Conservation (phyloP, 92 coral and sea anemone genomes). For the Paramuricea clavata region DNA sequence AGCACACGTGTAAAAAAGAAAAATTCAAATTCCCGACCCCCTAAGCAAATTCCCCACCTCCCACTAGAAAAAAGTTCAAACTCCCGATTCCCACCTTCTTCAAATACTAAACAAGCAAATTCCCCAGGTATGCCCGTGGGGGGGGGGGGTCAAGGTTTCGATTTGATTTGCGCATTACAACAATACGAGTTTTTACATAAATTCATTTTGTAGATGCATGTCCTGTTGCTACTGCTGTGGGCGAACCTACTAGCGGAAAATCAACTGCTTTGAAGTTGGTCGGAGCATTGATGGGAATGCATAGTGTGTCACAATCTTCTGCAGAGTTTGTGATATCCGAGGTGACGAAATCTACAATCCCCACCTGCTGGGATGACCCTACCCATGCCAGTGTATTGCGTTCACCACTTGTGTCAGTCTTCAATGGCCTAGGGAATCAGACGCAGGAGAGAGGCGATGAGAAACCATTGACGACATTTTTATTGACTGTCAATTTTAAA, state of each 20-base stretch:
- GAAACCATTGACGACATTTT: neutral
- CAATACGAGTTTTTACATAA: no score
- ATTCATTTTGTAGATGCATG: neutral
- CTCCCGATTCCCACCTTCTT: no score
- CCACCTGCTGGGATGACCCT: slow-evolving; percentile 32
- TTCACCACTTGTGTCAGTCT: slow-evolving; percentile 13
- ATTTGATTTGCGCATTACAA: no score
- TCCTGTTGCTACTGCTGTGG: slow-evolving; percentile 29
- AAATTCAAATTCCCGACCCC: no score
- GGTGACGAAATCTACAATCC: neutral
- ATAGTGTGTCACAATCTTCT: neutral
- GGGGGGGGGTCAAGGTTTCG: no score
- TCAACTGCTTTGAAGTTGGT: slow-evolving; percentile 1
- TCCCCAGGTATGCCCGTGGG: no score
- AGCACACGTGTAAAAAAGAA: no score
- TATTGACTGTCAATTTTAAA: neutral
- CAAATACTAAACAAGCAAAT: no score
- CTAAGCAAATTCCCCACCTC: no score
- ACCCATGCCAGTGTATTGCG: slow-evolving; percentile 17
- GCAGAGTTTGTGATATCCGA: neutral
- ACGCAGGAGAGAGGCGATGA: slow-evolving; percentile 3
- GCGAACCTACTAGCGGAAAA: slow-evolving; percentile 24
- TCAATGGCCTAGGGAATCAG: slow-evolving; percentile 7
- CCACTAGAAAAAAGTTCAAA: no score
- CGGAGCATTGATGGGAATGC: slow-evolving; percentile 26